Base-by-base conservation (phyloP, 2,797 vertebrate genomes). In the Psittacula derbiana region DNA sequence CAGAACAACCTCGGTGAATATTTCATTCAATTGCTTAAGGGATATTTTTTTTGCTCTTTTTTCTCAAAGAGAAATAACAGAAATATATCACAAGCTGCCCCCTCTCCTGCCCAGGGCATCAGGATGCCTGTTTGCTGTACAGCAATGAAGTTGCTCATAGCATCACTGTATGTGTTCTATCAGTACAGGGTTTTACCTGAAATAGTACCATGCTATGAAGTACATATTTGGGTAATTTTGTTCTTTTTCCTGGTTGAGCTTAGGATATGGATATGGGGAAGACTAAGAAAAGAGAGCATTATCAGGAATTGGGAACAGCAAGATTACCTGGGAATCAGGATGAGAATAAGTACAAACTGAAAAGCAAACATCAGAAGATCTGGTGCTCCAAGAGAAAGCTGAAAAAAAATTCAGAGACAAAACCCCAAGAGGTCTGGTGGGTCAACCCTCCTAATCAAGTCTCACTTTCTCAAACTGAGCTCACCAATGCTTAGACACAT, bases 91-190 rank as follows among this genome's bases (percentile, higher is more conserved):
- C 19, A 80, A 67, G 62, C 38, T 80, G 50, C 16, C 13, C 4
- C 28, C 31, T 33, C 38, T 40, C 25, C 46, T 0, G 14, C 58
- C 57, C 40, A 81, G 40, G 74, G 71, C 88, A 89, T 46, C 67
- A 43, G 33, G 50, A 52, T 87, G 71, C 41, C 75, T n/a, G 12
- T 61, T 49, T 89, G 65, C 38, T 47, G 44, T 41, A 55, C 49
- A 57, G 69, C 70, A 80, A 25, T 28, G 61, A 64, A 55, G 71
- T 43, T 64, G 38, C 16, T 67, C 80, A 65, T 30, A 88, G 66
- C 4, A 0, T 79, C 58, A 81, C 36, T 3, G 0, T 10, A 47
- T 3, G 0, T 55, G 66, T 49, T 71, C 40, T 16, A 28, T 74
- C 74, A 84, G 66, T 50, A 80, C 19, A 14, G 27, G 5, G 28